These are phyloP conservation scores for Danio albolineatus DNA, from an alignment of 2,797 vertebrate species.

Conservation along the genomic window DNA sequence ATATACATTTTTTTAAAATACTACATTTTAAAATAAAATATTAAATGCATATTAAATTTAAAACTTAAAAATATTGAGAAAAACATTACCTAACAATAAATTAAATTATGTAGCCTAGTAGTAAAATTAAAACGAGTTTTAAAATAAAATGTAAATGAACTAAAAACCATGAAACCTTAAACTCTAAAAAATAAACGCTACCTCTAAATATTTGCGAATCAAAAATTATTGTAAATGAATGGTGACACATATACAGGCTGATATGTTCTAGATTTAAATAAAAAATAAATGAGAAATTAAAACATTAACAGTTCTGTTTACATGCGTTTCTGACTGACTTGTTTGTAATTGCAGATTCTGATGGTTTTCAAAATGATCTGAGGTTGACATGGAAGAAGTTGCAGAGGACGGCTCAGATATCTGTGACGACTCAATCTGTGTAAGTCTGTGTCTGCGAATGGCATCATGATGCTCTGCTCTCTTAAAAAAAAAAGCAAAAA, in stretches of 20 bases:
- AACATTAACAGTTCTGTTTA: not conserved
- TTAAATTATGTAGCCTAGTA: too few species aligned
- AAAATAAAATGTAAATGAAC: not conserved
- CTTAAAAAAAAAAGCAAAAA: conserved; percentile 63
- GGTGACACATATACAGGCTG: not conserved
- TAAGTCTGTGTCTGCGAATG: conserved; percentile 60
- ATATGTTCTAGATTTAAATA: not conserved
- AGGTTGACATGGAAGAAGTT: not conserved
- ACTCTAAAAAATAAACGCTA: not conserved
- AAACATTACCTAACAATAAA: too few species aligned
- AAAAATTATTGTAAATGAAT: not conserved
- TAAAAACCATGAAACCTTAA: too few species aligned
- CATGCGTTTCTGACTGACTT: not conserved
- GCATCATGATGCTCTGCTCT: conserved; percentile 75
- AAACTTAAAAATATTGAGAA: too few species aligned
- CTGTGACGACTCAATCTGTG: conserved; percentile 37
- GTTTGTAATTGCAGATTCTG: conserved; percentile 54
- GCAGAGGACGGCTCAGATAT: not conserved
- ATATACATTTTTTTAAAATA: too few species aligned
- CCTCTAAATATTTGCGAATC: not conserved
- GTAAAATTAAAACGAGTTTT: too few species aligned
- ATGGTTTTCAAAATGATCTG: conserved; percentile 53
- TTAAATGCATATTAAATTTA: too few species aligned
- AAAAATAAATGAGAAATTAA: not conserved
- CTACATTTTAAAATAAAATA: too few species aligned